Conservation (phyloP, 2,888 invertebrate species). For the Melinaea marsaeus region DNA sequence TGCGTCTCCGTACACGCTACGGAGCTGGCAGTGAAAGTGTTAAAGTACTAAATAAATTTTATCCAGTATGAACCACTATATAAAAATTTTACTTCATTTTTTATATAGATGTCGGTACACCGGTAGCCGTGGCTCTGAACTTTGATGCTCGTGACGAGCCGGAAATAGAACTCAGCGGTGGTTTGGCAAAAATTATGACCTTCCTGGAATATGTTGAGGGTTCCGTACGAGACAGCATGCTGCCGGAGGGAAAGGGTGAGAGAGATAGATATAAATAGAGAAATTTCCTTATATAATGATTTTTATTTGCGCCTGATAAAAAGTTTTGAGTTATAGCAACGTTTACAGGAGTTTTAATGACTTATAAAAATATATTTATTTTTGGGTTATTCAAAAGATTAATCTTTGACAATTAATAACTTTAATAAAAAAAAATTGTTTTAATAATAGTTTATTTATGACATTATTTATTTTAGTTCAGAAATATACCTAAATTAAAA, state of each 20-base stretch:
- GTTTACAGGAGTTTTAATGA: no score
- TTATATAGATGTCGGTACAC: constrained; percentile 47
- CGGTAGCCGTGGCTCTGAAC: constrained; percentile 86
- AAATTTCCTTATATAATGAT: neutral
- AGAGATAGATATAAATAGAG: neutral
- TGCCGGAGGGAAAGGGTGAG: constrained; percentile 65
- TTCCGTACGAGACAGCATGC: constrained; percentile 80
- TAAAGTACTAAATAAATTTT: no score
- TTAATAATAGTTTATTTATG: no score
- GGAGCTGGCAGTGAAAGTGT: no score
- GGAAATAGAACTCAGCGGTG: constrained; percentile 82
- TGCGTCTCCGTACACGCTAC: no score
- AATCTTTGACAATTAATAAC: no score
- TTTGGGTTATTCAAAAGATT: no score
- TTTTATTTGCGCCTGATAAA: neutral
- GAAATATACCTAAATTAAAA: no score
- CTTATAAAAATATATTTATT: no score
- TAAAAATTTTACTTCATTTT: neutral
- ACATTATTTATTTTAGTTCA: no score
- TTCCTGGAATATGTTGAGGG: constrained; percentile 88
- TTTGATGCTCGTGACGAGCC: constrained; percentile 91
- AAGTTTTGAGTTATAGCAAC: no score
- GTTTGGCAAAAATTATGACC: constrained; percentile 84
- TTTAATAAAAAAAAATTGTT: no score
- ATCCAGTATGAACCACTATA: neutral